Evolutionary conservation across 2,797 vertebrate species (phyloP), one percentile per base, ranked within the genome.

Genomic region (Phalanger gymnotis): DNA sequence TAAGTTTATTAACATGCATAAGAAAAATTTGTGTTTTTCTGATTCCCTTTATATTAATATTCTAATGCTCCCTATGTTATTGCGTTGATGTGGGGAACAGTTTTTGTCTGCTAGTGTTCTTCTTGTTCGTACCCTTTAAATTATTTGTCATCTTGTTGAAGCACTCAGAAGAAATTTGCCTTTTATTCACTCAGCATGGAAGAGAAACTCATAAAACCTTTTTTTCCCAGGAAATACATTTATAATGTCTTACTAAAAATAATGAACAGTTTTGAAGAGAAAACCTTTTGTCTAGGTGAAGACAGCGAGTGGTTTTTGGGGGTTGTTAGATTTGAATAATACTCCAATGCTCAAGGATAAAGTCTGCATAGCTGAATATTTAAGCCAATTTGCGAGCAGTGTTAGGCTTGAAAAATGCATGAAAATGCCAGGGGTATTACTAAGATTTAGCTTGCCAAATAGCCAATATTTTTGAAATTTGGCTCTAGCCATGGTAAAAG

Each of bases 381-480:
- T 98, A 97, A 94, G 97, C 91, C 96, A 97, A 53, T 95, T 98
- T 97, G 90, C 94, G 96, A 97, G 97, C 97, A 96, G 73, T 96
- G 87, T 94, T 98, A 97, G 96, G 94, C 95, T 97, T 81, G 96
- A 98, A 98, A 98, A 98, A 98, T 95, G 92, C 95, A 96, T 94
- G 34, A 97, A 57, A 90, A 94, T 53, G 92, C 93, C 91, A 89
- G 97, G 90, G 91, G 92, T 96, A 93, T 87, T 87, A 87, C 87
- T 95, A 95, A 96, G 90, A 55, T 61, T 90, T 96, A 96, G 94
- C 56, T 96, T 97, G 98, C 97, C 91, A 97, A 98, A 91, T 93
- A 96, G 96, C 95, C 96, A 90, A 96, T 98, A 91, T 58, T 96
- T 96, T 97, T 97, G 81, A 92, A 96, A 12, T 58, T 54, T 96